Conservation (phyloP, 2,888 invertebrate species). For the Diachrysia chrysitis region DNA sequence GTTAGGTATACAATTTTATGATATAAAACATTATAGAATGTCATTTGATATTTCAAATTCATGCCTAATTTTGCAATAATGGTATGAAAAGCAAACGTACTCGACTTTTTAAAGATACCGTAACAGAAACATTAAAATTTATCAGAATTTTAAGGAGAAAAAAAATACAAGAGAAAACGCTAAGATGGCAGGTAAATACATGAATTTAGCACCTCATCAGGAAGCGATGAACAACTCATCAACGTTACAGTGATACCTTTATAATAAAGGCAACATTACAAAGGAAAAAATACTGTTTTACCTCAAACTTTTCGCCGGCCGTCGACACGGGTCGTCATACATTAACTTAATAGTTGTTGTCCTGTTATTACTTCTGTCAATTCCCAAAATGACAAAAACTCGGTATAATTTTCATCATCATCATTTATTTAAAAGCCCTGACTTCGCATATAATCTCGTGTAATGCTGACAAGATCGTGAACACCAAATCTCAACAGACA, state of each 20-base stretch:
- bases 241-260: background rate
- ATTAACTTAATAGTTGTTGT: constrained; percentile 63
- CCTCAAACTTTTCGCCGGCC: constrained; percentile 19
- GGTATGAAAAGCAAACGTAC: too few species aligned
- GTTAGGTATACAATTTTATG: too few species aligned
- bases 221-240: background rate
- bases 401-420: constrained; percentile 33
- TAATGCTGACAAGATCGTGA: constrained; percentile 37
- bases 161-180: background rate
- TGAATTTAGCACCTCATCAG: constrained; percentile 3
- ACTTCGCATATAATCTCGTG: constrained; percentile 51
- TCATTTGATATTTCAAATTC: too few species aligned
- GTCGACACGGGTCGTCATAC: constrained; percentile 50
- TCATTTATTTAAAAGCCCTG: constrained; percentile 60
- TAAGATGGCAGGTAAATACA: background rate
- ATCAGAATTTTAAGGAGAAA: background rate
- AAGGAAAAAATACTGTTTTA: constrained; percentile 11
- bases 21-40: too few species aligned
- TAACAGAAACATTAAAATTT: too few species aligned
- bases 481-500: too few species aligned
- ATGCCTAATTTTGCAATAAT: too few species aligned
- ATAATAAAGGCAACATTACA: constrained; percentile 4
- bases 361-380: constrained; percentile 63
- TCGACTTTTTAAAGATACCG: too few species aligned
- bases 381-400: constrained; percentile 57